Percentiles rank a stretch among this genome's conserved stretches.
Conservation (phyloP, 2,888 invertebrate species). For the Volucella inanis region DNA sequence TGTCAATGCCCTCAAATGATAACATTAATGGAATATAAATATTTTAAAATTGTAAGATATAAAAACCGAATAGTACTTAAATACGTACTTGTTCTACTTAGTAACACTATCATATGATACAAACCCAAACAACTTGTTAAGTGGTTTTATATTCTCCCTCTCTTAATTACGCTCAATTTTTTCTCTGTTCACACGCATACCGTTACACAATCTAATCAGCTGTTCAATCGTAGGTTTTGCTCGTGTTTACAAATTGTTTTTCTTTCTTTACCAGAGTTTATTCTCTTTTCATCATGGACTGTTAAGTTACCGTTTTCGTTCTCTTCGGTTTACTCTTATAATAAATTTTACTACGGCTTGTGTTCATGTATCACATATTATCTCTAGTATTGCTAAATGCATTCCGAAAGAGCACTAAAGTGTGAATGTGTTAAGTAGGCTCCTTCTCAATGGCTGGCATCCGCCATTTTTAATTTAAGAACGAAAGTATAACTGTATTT, state of each 20-base stretch:
- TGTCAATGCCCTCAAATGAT: no score
- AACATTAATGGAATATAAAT: no score
- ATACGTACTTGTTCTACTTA: background rate
- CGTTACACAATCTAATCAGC: conserved; percentile 52
- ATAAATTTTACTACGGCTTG: background rate
- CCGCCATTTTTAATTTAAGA: conserved; percentile 73
- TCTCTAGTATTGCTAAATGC: background rate
- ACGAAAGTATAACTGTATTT: conserved; percentile 63
- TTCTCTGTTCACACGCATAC: conserved; percentile 48
- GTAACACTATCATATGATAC: conserved; percentile 16
- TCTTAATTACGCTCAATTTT: conserved; percentile 25
- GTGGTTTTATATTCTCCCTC: conserved; percentile 55
- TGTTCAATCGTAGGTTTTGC: conserved; percentile 43
- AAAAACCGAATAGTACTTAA: background rate
- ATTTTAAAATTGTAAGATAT: no score
- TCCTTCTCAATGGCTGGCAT: conserved; percentile 30
- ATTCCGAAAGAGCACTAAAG: conserved; percentile 11
- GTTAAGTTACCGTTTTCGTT: conserved; percentile 2
- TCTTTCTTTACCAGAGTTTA: conserved; percentile 3
- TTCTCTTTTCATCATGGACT: conserved; percentile 36
- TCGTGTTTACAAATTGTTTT: conserved; percentile 55
- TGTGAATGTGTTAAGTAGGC: background rate
- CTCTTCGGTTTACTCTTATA: conserved; percentile 49
- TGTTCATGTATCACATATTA: no score
- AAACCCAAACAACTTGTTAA: conserved; percentile 70